phyloP scores from a whole-genome alignment of 2,113 vertebrate genomes.

The Pomatorhinus ruficollis region DNA sequence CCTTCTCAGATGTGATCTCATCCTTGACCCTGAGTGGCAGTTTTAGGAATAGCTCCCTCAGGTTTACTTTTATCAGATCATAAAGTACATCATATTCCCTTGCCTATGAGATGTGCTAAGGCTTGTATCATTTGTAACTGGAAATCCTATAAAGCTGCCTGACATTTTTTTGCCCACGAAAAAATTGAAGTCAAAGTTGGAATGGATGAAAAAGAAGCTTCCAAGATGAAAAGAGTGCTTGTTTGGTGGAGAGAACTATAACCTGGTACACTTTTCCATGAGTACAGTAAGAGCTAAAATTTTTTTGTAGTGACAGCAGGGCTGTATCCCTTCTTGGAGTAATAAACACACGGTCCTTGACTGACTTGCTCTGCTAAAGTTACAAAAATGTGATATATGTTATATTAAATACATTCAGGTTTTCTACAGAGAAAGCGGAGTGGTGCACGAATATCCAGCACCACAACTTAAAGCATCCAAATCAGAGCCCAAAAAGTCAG shows the following conservation, averaged over 20 bases:
- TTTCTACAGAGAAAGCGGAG: neutral
- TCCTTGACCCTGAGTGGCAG: conserved; percentile 46
- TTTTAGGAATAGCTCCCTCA: conserved; percentile 61
- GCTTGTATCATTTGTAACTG: conserved; percentile 45
- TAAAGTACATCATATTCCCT: conserved; percentile 50
- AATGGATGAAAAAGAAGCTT: conserved; percentile 30
- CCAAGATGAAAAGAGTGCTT: neutral
- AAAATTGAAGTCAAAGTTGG: conserved; percentile 37
- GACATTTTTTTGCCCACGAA: neutral
- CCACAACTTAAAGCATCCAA: neutral
- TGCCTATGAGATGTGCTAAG: conserved; percentile 42
- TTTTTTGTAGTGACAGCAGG: neutral
- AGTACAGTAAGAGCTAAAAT: neutral
- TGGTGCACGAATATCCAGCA: neutral
- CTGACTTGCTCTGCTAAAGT: neutral
- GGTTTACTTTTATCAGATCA: conserved; percentile 55
- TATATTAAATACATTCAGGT: neutral
- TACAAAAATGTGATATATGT: neutral
- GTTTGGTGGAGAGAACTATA: neutral
- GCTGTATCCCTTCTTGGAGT: neutral
- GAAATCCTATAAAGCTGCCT: conserved; percentile 60
- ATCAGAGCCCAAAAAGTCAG: neutral
- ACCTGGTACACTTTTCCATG: neutral
- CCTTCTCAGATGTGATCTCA: conserved; percentile 61
- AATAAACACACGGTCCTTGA: neutral